Evolutionary conservation across 2,113 vertebrate genomes (phyloP), one percentile per base, ranked within the genome.

Genomic region (Gnathochromis pfefferi): DNA sequence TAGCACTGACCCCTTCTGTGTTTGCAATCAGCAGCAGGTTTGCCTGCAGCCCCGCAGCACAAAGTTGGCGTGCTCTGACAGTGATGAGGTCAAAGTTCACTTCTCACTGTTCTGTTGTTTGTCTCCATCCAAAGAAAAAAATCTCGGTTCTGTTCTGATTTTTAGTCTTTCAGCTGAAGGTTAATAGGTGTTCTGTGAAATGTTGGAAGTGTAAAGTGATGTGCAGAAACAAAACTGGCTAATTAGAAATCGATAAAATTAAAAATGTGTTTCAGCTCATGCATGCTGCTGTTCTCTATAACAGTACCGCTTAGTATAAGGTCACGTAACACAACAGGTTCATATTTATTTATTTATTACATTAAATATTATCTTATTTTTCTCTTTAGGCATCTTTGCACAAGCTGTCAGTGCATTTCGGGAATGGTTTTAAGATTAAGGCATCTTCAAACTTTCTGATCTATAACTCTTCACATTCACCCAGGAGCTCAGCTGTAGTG

Each of bases 21-120:
- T 92, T 91, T 87, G 86, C 75, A 51, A 73, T 87, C 85, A 75
- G 17, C 8, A 17, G 86, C 91, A 89, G 90, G 89, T 92, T 93
- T 51, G 84, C 89, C 85, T 91, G 89, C 83, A 63, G 82, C 86
- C 89, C 87, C 7, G 23, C 2, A 55, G 86, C 70, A 9, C 2
- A 1, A 45, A 45, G 86, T 60, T 4, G 19, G 51, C 26, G 53
- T 35, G 65, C 82, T 80, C 42, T 23, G 51, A 82, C 58, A 58
- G 60, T 54, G 87, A 85, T 55, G 70, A 83, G 91, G 92, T 89
- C 85, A 88, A 55, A 94, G 92, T 6, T 90, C 78, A 33, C 9
- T 82, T 86, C 85, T 80, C 85, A 75, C 87, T 79, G 33, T 87
- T 88, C 82, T 80, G 85, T 91, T 89, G 51, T 88, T 90, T 86